Base-by-base conservation (phyloP, 1,140 invertebrate genomes). In the Megalopta genalis region DNA sequence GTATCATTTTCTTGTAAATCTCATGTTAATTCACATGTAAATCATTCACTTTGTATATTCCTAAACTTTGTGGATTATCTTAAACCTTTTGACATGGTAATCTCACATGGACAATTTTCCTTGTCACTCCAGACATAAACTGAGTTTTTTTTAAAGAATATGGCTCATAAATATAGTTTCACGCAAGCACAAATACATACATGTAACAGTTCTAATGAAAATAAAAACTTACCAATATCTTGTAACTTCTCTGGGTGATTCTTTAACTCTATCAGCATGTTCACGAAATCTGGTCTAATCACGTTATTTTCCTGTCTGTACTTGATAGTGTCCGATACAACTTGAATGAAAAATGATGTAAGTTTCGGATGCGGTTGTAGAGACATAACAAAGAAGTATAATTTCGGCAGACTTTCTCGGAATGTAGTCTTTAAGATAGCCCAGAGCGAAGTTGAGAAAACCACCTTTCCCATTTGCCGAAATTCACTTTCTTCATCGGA, bases 231-330 rank as follows among this genome's bases (percentile, higher is more conserved):
- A 88, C 89, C 84, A 42, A 90, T 83, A 14, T 83, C 14, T 25
- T 63, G 79, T 14, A 81, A 8, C 18, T 80, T 82, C 0, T 75
- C 54, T 6, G 60, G 66, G 8, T 83, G 25, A 0, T 42, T 27
- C 92, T 78, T 93, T 92, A 77, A 94, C 80, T 70, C 92, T 14
- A 94, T 93, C 18, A 95, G 70, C 23, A 94, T 85, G 69, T 95
- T 93, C 83, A 95, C 93, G 23, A 76, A 76, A 23, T 76, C 74
- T 0, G 74, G 92, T 10, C 94, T 89, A 6, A 85, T 79, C 4
- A 94, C 86, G 21, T 93, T 92, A 80, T 94, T 93, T 59, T 90
- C 82, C 67, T 93, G 92, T 32, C 94, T 89, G 39, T 92, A 89
- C 0, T 91, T 89, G 0, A 94, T 89, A 0, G 92, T 94, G 0